phyloP scores from a whole-genome alignment of 1,140 invertebrate genomes.

The Macrosteles quadrilineatus region DNA sequence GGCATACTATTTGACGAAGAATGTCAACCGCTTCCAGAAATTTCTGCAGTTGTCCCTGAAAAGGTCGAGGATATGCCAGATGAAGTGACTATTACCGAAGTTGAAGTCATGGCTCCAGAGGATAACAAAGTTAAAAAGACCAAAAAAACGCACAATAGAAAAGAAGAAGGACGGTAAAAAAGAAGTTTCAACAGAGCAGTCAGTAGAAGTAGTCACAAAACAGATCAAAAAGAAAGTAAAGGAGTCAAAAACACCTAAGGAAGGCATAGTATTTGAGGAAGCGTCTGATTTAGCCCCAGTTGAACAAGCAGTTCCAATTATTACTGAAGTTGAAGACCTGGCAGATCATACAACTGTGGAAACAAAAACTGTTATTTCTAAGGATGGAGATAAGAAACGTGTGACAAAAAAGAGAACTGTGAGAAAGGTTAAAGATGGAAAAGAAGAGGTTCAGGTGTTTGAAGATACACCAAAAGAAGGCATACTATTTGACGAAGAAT shows the following conservation, averaged over 20 bases:
- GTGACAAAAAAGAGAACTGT: slow-evolving; percentile 33
- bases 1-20: slow-evolving; percentile 27
- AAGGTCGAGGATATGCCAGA: slow-evolving; percentile 38
- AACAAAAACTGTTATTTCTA: slow-evolving; percentile 38
- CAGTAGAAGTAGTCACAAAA: background rate
- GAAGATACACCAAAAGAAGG: slow-evolving; percentile 30
- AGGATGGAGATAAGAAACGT: slow-evolving; percentile 12
- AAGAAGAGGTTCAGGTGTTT: slow-evolving; percentile 35
- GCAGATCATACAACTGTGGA: slow-evolving; percentile 51
- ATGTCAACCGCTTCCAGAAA: slow-evolving; percentile 32
- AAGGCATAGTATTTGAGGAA: slow-evolving; percentile 36
- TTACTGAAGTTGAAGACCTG: slow-evolving; percentile 35
- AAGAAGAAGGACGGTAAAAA: slow-evolving; percentile 38
- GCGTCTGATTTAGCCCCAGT: background rate
- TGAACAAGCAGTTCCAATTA: slow-evolving; percentile 28
- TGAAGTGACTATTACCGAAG: slow-evolving; percentile 51
- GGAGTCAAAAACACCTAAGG: background rate
- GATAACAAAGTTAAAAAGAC: slow-evolving; percentile 39
- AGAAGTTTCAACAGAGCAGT: slow-evolving; percentile 23
- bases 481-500: slow-evolving; percentile 20
- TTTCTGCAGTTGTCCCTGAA: slow-evolving; percentile 31
- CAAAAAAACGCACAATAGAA: slow-evolving; percentile 29
- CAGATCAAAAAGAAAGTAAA: background rate
- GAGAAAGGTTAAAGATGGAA: slow-evolving; percentile 40
- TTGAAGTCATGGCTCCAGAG: slow-evolving; percentile 41